phyloP scores from a whole-genome alignment of 2,797 vertebrate species.

The Scolopax bukidnonensis region DNA sequence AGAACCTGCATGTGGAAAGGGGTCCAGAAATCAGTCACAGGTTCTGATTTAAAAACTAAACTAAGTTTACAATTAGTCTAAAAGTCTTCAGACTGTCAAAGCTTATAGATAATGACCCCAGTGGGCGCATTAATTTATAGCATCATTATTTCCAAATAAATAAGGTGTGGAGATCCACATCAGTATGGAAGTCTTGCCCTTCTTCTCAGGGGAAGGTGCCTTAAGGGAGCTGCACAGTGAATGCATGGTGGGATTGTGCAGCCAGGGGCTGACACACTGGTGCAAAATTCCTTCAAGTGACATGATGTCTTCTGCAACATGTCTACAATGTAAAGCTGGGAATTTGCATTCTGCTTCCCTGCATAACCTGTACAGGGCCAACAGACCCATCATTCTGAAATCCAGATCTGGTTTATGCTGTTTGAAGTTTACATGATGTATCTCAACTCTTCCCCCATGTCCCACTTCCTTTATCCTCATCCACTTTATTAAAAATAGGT shows the following conservation, averaged over 20 bases:
- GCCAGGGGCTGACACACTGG: not conserved
- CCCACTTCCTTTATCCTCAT: not conserved
- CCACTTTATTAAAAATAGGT: not conserved
- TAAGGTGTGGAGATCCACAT: not conserved
- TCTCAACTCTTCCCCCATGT: not conserved
- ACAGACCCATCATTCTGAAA: not conserved
- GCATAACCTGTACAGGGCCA: not conserved
- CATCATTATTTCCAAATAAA: conserved; percentile 13
- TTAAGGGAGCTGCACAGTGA: not conserved
- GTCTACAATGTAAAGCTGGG: not conserved
- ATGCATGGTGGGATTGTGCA: not conserved
- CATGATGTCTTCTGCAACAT: not conserved
- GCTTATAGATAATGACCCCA: not conserved
- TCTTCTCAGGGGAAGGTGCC: not conserved
- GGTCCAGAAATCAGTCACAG: not conserved
- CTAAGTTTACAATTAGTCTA: not conserved
- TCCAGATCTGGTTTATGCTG: not conserved
- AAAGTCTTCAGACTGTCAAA: not conserved
- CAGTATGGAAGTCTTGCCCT: not conserved
- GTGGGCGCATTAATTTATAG: not conserved
- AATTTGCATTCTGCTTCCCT: not conserved
- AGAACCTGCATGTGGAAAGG: not conserved
- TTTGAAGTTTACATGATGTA: not conserved
- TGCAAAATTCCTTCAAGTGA: not conserved
- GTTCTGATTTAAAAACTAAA: not conserved